Conservation (phyloP, 2,113 vertebrate species). For the Lepus europaeus region DNA sequence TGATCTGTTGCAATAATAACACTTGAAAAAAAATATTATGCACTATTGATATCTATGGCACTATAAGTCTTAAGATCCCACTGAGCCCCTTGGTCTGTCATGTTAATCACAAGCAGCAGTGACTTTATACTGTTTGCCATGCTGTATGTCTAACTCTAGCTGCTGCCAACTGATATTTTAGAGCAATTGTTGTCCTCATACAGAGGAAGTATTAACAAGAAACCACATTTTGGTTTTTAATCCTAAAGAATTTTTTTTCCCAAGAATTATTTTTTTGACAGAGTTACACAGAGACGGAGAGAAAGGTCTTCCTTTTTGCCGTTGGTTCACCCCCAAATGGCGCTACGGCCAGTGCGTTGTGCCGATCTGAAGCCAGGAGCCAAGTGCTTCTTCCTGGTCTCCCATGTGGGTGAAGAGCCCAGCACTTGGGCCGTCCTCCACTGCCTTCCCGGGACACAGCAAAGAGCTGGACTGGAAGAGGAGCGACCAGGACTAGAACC, state of each 20-base stretch:
- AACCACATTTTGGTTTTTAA: slow-evolving; percentile 43
- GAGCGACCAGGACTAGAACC: too few species aligned
- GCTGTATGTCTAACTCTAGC: neutral
- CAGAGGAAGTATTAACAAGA: slow-evolving; percentile 6
- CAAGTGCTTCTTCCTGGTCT: too few species aligned
- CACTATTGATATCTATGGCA: neutral
- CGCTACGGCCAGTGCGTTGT: too few species aligned
- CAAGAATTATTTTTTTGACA: neutral
- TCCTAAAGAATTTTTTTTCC: neutral
- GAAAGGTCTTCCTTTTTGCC: too few species aligned
- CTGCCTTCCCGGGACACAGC: too few species aligned
- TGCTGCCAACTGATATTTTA: neutral
- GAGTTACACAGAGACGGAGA: too few species aligned
- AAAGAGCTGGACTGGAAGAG: too few species aligned
- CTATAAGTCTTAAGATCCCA: neutral
- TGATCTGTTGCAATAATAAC: slow-evolving; percentile 17
- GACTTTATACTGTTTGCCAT: neutral
- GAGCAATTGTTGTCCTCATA: neutral
- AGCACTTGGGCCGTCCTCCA: too few species aligned
- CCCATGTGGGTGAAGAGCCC: too few species aligned
- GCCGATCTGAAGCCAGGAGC: too few species aligned
- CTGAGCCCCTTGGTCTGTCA: neutral
- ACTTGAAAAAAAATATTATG: neutral
- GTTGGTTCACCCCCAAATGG: too few species aligned
- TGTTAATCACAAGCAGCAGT: neutral